Evolutionary conservation across 53 echinoderm and acorn worm species (phyloP).

Genomic region (Echinometra lucunter): DNA sequence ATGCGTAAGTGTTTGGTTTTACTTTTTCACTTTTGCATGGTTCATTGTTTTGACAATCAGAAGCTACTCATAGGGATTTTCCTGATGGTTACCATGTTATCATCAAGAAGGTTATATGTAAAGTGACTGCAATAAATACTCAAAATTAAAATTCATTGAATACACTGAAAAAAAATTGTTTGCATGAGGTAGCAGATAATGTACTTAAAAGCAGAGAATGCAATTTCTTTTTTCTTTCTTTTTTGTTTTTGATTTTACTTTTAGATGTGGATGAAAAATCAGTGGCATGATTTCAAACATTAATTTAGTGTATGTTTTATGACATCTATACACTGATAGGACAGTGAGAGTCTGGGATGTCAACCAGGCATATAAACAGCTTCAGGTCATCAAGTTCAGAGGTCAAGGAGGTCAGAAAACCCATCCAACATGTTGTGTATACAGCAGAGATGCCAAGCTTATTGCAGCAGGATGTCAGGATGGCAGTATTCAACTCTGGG

Average conservation of each 20-base stretch:
- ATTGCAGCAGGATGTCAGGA: slow-evolving; percentile 90
- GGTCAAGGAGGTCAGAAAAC: slow-evolving; percentile 83
- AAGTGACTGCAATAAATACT: not conserved
- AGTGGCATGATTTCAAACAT: not conserved
- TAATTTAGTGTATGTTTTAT: not conserved
- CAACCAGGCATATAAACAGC: slow-evolving; percentile 79
- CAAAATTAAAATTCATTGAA: too few relatives aligned
- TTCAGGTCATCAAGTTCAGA: slow-evolving; percentile 88
- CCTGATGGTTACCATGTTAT: not conserved
- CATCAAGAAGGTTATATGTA: not conserved
- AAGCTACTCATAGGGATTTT: not conserved
- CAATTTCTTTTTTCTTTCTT: not conserved
- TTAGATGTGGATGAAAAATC: not conserved
- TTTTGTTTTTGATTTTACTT: too few relatives aligned
- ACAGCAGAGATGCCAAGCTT: slow-evolving; percentile 90
- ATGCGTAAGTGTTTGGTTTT: slow-evolving; percentile 80
- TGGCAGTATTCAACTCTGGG: slow-evolving; percentile 94
- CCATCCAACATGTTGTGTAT: slow-evolving; percentile 86
- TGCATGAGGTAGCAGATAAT: too few relatives aligned
- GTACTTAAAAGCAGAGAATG: too few relatives aligned
- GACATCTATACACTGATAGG: slow-evolving; percentile 29
- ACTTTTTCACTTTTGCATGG: not conserved
- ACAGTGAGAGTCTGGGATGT: slow-evolving; percentile 95
- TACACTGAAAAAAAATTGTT: too few relatives aligned
- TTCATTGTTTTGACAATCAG: not conserved